Base-by-base conservation (phyloP, 2,888 invertebrate genomes). In the Pammene aurita region DNA sequence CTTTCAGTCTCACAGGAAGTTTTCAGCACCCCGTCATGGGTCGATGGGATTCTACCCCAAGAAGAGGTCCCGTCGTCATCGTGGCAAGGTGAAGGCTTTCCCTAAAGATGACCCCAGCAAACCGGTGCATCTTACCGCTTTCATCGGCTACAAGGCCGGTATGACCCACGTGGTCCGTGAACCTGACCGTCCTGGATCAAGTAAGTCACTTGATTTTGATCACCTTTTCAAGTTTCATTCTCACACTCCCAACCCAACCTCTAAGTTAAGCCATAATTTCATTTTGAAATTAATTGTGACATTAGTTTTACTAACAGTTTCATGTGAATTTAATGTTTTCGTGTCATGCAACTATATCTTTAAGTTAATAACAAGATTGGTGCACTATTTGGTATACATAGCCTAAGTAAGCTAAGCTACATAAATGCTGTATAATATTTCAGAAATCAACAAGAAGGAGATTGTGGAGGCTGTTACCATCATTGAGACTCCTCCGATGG, bases 41-140 rank as follows among this genome's bases (percentile, higher is more conserved):
- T 99, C 99, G 67, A 98, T 99, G 97, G 99, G 99, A 80, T 99
- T 99, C 95, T 97, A 99, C 93, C 99, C 99, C 84, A 99, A 99
- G 94, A 99, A 99, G 93, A 95, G 99, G 78, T 96, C 98, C 77
- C 95, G 95, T 77, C 96, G 98, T 85, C 98, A 98, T 94, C 97
- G 99, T 93, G 99, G 99, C 81, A 99, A 99, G 93, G 98, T 98
- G 75, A 99, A 99, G 97, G 98, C 99, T 67, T 99, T 99, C 94
- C 99, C 99, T 42, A 99, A 97, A 87, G 99, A 99, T 95, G 98
- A 99, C 88, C 93, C 96, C 41, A 95, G 94, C 81, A 99, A 99
- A 90, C 99, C 99, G 54, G 98, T 99, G 5, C 99, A 99, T 93
- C 94, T 99, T 72, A 99, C 99, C 0, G 98, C 99, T 58, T 99